phyloP scores from a whole-genome alignment of 2,113 vertebrate genomes.

The Gambusia affinis region DNA sequence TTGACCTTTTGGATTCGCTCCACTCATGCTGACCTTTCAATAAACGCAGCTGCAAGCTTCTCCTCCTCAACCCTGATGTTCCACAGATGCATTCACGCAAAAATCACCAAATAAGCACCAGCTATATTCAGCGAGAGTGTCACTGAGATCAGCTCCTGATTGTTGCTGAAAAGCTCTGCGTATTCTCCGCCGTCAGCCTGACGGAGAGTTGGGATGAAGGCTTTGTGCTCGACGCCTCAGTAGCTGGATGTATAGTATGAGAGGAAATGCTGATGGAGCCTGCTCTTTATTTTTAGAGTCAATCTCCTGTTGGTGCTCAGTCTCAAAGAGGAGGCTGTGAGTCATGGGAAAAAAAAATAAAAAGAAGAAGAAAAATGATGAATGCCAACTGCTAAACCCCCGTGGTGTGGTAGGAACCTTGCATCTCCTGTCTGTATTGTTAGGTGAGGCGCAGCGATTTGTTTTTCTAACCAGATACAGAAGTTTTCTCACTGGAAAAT shows the following conservation, averaged over 20 bases:
- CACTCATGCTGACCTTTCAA: slow-evolving; percentile 73
- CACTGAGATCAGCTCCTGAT: slow-evolving; percentile 24
- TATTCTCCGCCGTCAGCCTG: not conserved
- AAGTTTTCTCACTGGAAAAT: slow-evolving; percentile 32
- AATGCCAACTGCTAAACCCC: slow-evolving; percentile 56
- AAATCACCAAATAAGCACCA: slow-evolving; percentile 20
- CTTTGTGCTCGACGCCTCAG: slow-evolving; percentile 41
- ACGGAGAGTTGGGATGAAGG: slow-evolving; percentile 27
- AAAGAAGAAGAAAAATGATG: slow-evolving; percentile 58
- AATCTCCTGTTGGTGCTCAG: slow-evolving; percentile 66
- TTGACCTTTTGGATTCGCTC: slow-evolving; percentile 67
- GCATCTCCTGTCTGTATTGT: slow-evolving; percentile 23
- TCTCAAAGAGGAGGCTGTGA: slow-evolving; percentile 68
- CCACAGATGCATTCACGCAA: slow-evolving; percentile 28
- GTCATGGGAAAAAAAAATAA: slow-evolving; percentile 62
- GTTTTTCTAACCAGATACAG: slow-evolving; percentile 16
- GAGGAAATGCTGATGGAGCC: slow-evolving; percentile 68
- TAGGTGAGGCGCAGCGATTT: slow-evolving; percentile 8
- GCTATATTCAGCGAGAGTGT: slow-evolving; percentile 21
- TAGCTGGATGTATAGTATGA: slow-evolving; percentile 48
- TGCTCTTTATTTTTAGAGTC: slow-evolving; percentile 78
- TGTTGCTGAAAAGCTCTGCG: not conserved
- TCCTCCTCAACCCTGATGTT: slow-evolving; percentile 38
- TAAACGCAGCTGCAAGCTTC: slow-evolving; percentile 45
- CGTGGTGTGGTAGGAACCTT: slow-evolving; percentile 22